Base-by-base conservation (phyloP, 2,113 vertebrate species). In the Paedocypris sp. region DNA sequence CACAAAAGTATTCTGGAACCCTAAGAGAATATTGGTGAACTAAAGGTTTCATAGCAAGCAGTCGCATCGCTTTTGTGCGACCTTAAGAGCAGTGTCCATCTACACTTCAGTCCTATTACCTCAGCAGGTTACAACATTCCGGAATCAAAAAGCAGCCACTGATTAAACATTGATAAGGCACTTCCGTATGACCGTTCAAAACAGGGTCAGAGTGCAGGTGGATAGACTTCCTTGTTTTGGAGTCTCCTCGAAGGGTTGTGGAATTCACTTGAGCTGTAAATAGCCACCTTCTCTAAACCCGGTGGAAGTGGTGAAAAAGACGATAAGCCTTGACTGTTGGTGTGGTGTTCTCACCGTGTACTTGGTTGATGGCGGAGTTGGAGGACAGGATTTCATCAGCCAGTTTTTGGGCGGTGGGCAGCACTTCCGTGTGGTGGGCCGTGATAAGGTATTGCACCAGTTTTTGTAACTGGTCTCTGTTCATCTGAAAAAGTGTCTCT, bases 401-500 rank as follows among this genome's bases (percentile, higher is more conserved):
- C 79, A 99, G 81, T 66, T 96, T 97, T 83, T 99, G 94, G 57
- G 95, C 94, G 0, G 95, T 99, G 67, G 94, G 94, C 78, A 99
- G 88, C 73, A 99, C 95, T 82, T 99, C 95, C 0, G 95, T 99
- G 87, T 99, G 95, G 70, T 99, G 95, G 18, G 94, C 95, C 0
- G 95, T 97, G 81, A 99, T 99, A 78, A 99, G 85, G 81, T 99
- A 99, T 79, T 99, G 95, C 69, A 97, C 92, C 83, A 99, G 88
- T 83, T 99, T 99, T 85, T 99, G 95, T 70, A 99, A 88, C 83
- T 99, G 95, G 80, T 99, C 95, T 68, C 95, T 84, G 83, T 97
- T 99, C 94, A 99, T 97, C 85, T 99, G 95, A 82, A 97, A 99
- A 81, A 99, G 85, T 51, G 95, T 99, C 83, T 99, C 95, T 62